Base-by-base conservation (phyloP, 23 tunicate species). In the Clavelina lepadiformis region DNA sequence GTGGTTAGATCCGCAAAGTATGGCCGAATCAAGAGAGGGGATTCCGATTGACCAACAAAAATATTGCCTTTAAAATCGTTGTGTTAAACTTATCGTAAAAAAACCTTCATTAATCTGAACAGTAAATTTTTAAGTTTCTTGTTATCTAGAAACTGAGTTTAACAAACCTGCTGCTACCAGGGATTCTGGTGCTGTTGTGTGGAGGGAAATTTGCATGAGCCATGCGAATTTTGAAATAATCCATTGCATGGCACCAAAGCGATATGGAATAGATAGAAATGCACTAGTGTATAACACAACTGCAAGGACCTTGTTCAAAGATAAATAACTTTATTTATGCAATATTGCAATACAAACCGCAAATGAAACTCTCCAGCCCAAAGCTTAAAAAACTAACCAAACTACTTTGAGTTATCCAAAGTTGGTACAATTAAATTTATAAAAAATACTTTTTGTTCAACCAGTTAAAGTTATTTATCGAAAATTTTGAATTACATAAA, bases 181-280 rank as follows among this genome's bases (percentile, higher is more conserved):
- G 1, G 92, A 57, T 56, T 83, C 92, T 0, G 92, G 61, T 4
- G 83, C 82, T 22, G 83, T 67, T 21, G 83, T 76, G 8, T 63
- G 65, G 28, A 79, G 41, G 3, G 92, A 28, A 6, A 67, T 83
- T 37, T 83, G 83, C 82, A 83, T 76, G 53, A 83, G 23, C 83
- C 83, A 76, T n/a, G 92, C 53, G 50, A 83, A 58, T 38, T 65
- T 65, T 18, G 18, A 27, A 18, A 77, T 77, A 26, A 83, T 26
- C 75, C 75, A 76, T 35, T 79, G 92, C 83, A 83, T 83, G 18
- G 69, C 69, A 28, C 92, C 92, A 46, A 76, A 46, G 46, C 76
- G 60, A 35, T 83, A 83, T 62, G 76, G 33, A 45, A 83, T 31
- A 5, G 92, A 67, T 15, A 83, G 54, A 47, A 83, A 66, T 22